Base-by-base conservation (phyloP, 1,140 invertebrate species). In the Aporrectodea caliginosa region DNA sequence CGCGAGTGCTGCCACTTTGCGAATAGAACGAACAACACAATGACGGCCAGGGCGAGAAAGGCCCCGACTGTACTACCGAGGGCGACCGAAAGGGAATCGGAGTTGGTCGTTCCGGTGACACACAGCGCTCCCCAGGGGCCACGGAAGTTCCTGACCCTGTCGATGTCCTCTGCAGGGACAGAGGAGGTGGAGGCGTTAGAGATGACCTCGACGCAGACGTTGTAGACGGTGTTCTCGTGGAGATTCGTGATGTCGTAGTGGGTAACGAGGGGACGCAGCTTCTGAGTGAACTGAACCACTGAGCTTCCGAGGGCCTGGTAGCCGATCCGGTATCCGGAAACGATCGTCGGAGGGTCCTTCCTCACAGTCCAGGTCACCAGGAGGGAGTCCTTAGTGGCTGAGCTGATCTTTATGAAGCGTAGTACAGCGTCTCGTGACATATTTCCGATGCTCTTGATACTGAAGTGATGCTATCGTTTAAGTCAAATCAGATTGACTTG, bases 1-100 rank as follows among this genome's bases (percentile, higher is more conserved):
- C 22, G 6, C 43, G 43, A 58, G 80, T 81, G 80, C 72, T 81
- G 76, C 80, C 80, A 81, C 71, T 81, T 81, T 14, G 80, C 80
- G 35, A 81, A 27, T 30, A 81, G 69, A 27, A 81, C 80, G 72
- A 81, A 81, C 22, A 81, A 69, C 16, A 81, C 80, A 27, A 81
- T 78, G 77, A 81, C 74, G 43, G 76, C 80, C 14, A 81, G 69
- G 1, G 80, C 80, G 68, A 81, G 76, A 70, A 81, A 81, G 1
- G 80, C 80, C 16, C 80, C 80, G 0, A 81, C 71, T 29, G 80
- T 78, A 71, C 80, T 81, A 14, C 80, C 80, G 6, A 81, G 75
- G 2, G 77, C 80, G 16, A 81, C 76, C 1, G 80, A 73, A 12
- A 81, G 69, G 22, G 80, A 81, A 69, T 78, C 77, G 77, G 69